Evolutionary conservation across 2,113 vertebrate species (phyloP), one percentile per base, ranked within the genome.

Genomic region (Ceyx cyanopectus): DNA sequence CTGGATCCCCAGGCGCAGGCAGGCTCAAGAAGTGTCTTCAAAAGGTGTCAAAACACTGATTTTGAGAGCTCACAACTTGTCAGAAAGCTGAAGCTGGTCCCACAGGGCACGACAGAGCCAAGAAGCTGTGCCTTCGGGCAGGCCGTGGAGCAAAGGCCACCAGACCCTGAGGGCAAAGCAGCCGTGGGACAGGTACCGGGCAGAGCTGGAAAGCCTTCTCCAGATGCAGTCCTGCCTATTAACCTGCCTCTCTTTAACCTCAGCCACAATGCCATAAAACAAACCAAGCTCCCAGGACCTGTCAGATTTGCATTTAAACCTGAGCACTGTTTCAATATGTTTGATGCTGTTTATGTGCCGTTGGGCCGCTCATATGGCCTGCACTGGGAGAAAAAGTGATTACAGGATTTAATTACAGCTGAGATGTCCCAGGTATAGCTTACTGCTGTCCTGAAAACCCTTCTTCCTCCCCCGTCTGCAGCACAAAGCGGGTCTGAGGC

Each of bases 401-500:
- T 22, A 32, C 66, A 88, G 43, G 48, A 74, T 96, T 95, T 92
- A 54, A 92, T 95, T 95, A 93, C 66, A 89, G 41, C 20, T 29
- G 27, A 70, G 91, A 92, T 92, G 73, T 78, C 12, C 27, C 56
- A 60, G n/a, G 57, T 69, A 65, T 81, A 90, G 79, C 70, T 96
- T 90, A 87, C 70, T 67, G 45, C 24, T 82, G 29, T 85, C 82
- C 91, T 85, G 62, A 57, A 94, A 96, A 93, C 76, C 86, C 82
- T 93, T 41, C 85, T 80, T 79, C 93, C 75, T 72, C 79, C 65
- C 87, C 94, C 87, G 65, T 83, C 63, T 62, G 72, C 53, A 83
- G 86, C 74, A 96, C 90, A 97, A 96, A 96, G 90, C 81, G 22
- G 34, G 53, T 69, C 91, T 95, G 75, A 96, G 89, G 40, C 45